Evolutionary conservation across 2,888 invertebrate genomes (phyloP).

Genomic region (Trissolcus brochymenae): DNA sequence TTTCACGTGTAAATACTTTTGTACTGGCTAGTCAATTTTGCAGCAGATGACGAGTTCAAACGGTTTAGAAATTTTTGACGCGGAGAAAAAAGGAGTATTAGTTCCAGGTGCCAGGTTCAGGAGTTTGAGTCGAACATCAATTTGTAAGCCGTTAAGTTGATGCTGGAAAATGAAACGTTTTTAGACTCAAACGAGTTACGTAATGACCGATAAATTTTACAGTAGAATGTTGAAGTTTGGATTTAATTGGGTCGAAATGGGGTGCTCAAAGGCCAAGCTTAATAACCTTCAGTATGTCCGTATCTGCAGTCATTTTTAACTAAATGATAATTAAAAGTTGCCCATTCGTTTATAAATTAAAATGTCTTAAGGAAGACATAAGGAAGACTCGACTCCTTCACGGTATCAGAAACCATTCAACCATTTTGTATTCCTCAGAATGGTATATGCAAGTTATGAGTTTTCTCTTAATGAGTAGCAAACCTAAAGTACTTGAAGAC

Average conservation of each 20-base stretch:
- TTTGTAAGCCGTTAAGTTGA: slow-evolving; percentile 1
- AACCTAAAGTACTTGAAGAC: too few species aligned
- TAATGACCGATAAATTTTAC: too few species aligned
- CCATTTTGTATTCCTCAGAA: too few species aligned
- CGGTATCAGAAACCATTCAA: too few species aligned
- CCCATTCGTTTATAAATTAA: not conserved
- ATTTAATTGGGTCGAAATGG: not conserved
- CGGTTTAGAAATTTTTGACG: slow-evolving; percentile 61
- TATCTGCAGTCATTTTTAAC: not conserved
- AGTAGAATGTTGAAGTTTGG: not conserved
- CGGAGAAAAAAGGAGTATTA: slow-evolving; percentile 51
- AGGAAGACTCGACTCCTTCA: too few species aligned
- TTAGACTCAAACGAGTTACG: too few species aligned
- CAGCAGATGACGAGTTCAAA: slow-evolving; percentile 52
- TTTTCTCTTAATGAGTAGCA: too few species aligned
- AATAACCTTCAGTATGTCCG: not conserved
- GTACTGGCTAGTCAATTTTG: slow-evolving; percentile 52
- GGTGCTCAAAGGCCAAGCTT: too few species aligned
- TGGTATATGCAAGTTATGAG: too few species aligned
- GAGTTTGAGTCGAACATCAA: slow-evolving; percentile 1
- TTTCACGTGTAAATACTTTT: slow-evolving; percentile 71
- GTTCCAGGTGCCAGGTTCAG: slow-evolving; percentile 62
- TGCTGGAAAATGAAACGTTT: not conserved
- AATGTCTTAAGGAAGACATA: not conserved
- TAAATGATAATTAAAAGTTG: too few species aligned